A percentile compares a stretch with the other conserved stretches of the same genome.
phyloP scores from a whole-genome alignment of 2,797 vertebrate genomes.

The Okamejei kenojei region DNA sequence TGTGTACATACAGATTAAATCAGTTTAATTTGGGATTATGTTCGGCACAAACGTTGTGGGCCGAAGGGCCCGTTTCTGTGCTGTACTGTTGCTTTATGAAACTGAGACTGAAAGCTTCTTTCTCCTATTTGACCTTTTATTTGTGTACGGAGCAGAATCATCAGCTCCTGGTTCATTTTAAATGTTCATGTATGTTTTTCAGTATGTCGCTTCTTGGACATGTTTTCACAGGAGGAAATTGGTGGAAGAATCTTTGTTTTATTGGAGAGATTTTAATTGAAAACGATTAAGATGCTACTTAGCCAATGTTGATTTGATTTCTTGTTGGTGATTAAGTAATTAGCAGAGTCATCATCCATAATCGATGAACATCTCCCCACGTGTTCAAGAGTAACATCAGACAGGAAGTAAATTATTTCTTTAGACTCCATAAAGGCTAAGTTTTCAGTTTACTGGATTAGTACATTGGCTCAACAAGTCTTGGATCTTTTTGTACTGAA shows the following conservation, averaged over 20 bases:
- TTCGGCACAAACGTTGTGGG: no score
- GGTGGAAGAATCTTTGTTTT: neutral
- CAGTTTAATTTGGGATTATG: no score
- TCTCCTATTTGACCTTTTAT: neutral
- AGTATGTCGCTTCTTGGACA: neutral
- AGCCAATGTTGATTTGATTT: neutral
- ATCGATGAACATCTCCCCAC: neutral
- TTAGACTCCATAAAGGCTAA: neutral
- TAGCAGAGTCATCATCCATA: neutral
- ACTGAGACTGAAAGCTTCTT: neutral
- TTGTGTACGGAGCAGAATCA: neutral
- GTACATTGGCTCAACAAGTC: neutral
- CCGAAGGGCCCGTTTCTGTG: no score
- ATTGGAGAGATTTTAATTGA: neutral
- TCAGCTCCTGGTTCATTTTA: neutral
- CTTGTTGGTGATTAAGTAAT: neutral
- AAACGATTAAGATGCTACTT: neutral
- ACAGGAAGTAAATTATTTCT: neutral
- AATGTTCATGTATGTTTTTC: neutral
- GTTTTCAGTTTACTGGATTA: neutral
- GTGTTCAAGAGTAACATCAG: neutral
- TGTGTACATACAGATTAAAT: no score
- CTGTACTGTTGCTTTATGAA: no score
- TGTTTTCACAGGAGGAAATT: neutral
- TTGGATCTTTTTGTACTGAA: neutral